Conservation (phyloP, 2,797 vertebrate species). For the Rhinella marina region DNA sequence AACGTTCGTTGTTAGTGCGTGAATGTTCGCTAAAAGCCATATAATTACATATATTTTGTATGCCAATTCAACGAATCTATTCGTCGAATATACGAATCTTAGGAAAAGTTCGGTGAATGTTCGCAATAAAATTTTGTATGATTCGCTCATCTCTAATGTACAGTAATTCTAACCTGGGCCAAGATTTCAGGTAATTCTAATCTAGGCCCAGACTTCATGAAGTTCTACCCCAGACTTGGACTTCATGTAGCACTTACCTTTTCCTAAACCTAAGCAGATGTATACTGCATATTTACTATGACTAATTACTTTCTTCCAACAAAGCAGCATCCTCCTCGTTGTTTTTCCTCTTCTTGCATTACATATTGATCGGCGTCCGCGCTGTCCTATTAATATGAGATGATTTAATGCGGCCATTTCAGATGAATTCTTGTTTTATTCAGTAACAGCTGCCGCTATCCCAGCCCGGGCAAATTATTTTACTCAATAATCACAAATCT, state of each 20-base stretch:
- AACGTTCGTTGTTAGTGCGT: no score
- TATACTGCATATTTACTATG: slow-evolving; percentile 42
- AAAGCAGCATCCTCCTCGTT: slow-evolving; percentile 31
- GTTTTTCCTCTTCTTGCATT: slow-evolving; percentile 38
- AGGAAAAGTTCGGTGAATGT: no score
- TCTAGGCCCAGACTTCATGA: not conserved
- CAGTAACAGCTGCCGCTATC: slow-evolving; percentile 19
- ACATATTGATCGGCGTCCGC: slow-evolving; percentile 47
- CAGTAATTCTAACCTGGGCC: not conserved
- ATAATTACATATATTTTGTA: no score
- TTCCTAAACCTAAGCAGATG: not conserved
- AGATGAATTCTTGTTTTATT: slow-evolving; percentile 39
- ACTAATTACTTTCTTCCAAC: slow-evolving; percentile 47
- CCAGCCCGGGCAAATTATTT: slow-evolving; percentile 38
- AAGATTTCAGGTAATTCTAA: not conserved
- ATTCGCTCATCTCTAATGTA: no score
- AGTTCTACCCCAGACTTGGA: not conserved
- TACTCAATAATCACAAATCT: slow-evolving; percentile 41
- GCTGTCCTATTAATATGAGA: slow-evolving; percentile 56
- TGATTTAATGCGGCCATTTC: slow-evolving; percentile 55
- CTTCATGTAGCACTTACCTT: not conserved
- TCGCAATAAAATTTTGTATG: no score
- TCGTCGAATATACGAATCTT: no score
- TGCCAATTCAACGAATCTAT: no score
- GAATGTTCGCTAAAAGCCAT: no score